Evolutionary conservation across 2,888 invertebrate genomes (phyloP).

Genomic region (Noctua pronuba): DNA sequence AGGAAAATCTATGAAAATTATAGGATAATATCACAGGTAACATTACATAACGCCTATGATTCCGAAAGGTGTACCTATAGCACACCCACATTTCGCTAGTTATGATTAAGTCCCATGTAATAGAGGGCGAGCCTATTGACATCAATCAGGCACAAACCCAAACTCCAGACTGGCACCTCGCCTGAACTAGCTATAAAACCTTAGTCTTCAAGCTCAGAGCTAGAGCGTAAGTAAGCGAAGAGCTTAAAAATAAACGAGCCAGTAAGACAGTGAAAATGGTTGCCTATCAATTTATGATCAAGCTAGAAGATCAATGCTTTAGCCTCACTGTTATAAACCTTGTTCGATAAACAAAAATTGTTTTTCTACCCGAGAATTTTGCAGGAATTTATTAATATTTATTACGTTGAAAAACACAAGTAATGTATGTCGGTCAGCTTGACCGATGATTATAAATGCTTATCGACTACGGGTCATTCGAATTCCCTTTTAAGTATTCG

Average conservation of each 20-base stretch:
- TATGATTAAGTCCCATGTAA: background rate
- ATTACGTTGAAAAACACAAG: constrained; percentile 1
- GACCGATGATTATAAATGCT: constrained; percentile 32
- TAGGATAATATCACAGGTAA: background rate
- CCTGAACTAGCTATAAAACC: background rate
- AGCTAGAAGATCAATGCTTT: background rate
- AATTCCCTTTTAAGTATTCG: constrained; percentile 26
- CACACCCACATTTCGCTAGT: background rate
- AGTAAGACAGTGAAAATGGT: background rate
- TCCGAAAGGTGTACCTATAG: background rate
- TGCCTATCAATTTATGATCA: background rate
- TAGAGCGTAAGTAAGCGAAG: no score
- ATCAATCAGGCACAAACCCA: no score
- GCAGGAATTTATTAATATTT: background rate
- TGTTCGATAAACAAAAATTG: background rate
- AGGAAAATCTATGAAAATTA: background rate
- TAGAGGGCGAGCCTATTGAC: background rate
- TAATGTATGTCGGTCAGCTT: constrained; percentile 31
- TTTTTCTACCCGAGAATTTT: background rate
- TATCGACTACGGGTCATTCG: background rate
- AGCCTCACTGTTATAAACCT: background rate
- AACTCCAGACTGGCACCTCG: no score
- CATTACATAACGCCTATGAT: background rate
- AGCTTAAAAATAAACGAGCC: background rate
- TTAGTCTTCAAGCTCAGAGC: no score